These are phyloP conservation scores for Meriones psammophilus DNA, from an alignment of 2,797 vertebrate genomes.

Conservation along the genomic window DNA sequence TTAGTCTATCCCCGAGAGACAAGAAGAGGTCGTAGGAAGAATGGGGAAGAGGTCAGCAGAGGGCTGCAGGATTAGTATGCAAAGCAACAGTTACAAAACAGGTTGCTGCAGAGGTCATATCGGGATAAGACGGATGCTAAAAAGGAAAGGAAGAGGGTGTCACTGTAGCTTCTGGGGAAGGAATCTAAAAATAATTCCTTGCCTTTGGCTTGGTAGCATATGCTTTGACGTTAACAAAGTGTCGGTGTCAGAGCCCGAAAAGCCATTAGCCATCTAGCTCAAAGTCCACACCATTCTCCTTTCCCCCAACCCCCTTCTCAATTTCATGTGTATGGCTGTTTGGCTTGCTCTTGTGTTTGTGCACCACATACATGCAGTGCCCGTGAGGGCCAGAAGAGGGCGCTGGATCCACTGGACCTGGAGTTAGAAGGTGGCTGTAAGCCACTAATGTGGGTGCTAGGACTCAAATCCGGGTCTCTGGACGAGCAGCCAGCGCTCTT, in stretches of 20 bases:
- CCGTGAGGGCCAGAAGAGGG: background rate
- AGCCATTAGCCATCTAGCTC: background rate
- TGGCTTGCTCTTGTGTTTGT: background rate
- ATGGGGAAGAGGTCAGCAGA: background rate
- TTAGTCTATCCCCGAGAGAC: background rate
- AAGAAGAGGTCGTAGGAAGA: background rate
- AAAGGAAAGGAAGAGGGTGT: background rate
- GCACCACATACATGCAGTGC: background rate
- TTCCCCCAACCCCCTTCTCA: background rate
- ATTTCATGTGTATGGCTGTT: background rate
- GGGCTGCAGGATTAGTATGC: background rate
- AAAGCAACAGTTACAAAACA: slow-evolving; percentile 19
- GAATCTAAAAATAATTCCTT: background rate
- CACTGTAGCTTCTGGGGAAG: background rate
- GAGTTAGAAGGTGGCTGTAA: background rate
- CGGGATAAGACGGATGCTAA: background rate
- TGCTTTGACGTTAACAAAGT: background rate
- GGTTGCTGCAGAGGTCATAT: background rate
- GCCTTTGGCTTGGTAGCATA: background rate
- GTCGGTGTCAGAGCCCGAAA: background rate
- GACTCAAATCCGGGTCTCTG: background rate
- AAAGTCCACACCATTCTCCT: background rate
- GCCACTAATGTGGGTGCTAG: background rate
- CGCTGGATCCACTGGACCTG: background rate
- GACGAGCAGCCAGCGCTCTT: background rate